Conservation (phyloP, 2,888 invertebrate species). For the Drosophila longiperda region DNA sequence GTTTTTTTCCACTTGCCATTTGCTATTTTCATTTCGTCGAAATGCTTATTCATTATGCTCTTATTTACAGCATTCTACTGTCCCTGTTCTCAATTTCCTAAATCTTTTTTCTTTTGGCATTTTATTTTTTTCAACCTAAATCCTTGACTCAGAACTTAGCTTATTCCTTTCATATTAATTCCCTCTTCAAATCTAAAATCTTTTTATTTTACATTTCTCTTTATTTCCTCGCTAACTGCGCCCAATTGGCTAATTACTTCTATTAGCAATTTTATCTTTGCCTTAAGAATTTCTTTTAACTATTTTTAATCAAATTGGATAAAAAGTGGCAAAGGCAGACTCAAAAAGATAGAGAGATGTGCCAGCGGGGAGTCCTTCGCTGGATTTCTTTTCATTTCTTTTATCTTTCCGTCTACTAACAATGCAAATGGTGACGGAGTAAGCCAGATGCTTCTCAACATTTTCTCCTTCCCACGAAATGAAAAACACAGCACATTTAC, state of each 20-base stretch:
- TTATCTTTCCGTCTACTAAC: not conserved
- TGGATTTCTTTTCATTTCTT: not conserved
- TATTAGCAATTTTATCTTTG: conserved; percentile 17
- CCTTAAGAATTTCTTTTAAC: not conserved
- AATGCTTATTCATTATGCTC: too few relatives aligned
- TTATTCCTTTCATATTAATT: not conserved
- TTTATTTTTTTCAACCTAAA: not conserved
- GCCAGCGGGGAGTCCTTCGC: not conserved
- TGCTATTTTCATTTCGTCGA: not conserved
- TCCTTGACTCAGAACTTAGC: not conserved
- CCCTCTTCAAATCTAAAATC: not conserved
- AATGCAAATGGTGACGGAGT: not conserved
- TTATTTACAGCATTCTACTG: not conserved
- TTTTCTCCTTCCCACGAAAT: not conserved
- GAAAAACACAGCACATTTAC: not conserved
- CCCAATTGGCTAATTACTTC: conserved; percentile 24
- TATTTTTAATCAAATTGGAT: not conserved
- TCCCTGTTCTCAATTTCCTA: not conserved
- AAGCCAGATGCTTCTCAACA: not conserved
- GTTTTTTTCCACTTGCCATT: not conserved
- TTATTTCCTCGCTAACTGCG: conserved; percentile 9
- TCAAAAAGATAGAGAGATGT: too few relatives aligned
- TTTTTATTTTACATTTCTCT: not conserved
- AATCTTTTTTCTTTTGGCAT: not conserved
- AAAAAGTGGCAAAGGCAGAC: not conserved